Conservation (phyloP, 2,888 invertebrate species). For the Stegophylla sp. region DNA sequence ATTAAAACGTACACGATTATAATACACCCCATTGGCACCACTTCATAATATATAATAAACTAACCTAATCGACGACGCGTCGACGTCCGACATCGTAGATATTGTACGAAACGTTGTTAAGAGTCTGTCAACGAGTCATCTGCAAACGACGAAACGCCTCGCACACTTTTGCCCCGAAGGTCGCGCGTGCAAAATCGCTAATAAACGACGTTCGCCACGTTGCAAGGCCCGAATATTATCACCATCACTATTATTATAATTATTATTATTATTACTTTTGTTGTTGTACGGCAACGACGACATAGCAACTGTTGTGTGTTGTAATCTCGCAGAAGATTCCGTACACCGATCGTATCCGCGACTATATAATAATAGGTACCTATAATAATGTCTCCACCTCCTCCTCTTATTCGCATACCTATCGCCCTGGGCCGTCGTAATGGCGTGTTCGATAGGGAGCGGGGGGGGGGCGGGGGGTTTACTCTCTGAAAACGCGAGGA, state of each 20-base stretch:
- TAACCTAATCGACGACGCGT: too few species aligned
- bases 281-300: neutral
- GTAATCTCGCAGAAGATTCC: neutral
- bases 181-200: constrained; percentile 40
- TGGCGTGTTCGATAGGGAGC: neutral
- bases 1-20: too few species aligned
- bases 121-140: too few species aligned
- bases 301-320: neutral
- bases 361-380: neutral
- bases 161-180: constrained; percentile 33
- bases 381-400: neutral
- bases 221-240: neutral
- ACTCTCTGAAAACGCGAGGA: too few species aligned
- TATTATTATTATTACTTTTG: neutral
- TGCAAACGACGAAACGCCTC: too few species aligned
- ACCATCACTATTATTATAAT: neutral
- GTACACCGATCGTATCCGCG: constrained; percentile 20
- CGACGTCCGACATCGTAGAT: too few species aligned
- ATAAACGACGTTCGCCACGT: neutral
- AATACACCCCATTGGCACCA: too few species aligned
- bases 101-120: too few species aligned
- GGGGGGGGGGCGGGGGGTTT: too few species aligned
- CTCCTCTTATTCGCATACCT: neutral
- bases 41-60: too few species aligned
- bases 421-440: neutral